These are phyloP conservation scores for Sapajus apella DNA, from an alignment of 2,113 vertebrate species.

Conservation along the genomic window DNA sequence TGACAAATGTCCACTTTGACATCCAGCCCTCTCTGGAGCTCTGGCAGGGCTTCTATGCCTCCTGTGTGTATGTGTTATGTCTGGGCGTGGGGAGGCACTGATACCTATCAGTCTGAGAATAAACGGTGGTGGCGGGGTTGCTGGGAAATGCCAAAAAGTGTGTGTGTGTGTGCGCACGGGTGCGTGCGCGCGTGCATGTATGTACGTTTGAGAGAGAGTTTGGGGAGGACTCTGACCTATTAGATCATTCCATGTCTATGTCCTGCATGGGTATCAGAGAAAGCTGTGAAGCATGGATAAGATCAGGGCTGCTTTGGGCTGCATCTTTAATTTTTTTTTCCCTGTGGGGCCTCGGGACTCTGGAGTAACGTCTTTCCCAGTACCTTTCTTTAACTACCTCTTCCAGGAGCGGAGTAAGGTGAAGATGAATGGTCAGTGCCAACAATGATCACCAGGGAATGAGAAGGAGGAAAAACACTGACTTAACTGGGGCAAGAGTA, in stretches of 20 bases:
- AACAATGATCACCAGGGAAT: not conserved
- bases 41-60: not conserved
- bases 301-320: not conserved
- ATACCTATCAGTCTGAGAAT: not conserved
- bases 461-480: not conserved
- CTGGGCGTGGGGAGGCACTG: not conserved
- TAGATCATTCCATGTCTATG: not conserved
- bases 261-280: not conserved
- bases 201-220: not conserved
- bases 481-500: not conserved
- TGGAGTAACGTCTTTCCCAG: not conserved
- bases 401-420: not conserved
- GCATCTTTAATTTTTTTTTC: not conserved
- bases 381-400: not conserved
- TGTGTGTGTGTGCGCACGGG: not conserved
- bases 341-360: not conserved
- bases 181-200: not conserved
- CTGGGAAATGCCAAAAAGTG: not conserved
- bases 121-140: not conserved
- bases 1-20: conserved; percentile 36
- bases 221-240: not conserved
- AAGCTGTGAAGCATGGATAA: not conserved
- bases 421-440: not conserved
- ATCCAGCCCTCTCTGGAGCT: not conserved
- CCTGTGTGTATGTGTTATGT: not conserved